A percentile compares a stretch with the other conserved stretches of the same genome.
Evolutionary conservation across 2,888 invertebrate species (phyloP).

Genomic region (Cataglyphis rosenhaueri): DNA sequence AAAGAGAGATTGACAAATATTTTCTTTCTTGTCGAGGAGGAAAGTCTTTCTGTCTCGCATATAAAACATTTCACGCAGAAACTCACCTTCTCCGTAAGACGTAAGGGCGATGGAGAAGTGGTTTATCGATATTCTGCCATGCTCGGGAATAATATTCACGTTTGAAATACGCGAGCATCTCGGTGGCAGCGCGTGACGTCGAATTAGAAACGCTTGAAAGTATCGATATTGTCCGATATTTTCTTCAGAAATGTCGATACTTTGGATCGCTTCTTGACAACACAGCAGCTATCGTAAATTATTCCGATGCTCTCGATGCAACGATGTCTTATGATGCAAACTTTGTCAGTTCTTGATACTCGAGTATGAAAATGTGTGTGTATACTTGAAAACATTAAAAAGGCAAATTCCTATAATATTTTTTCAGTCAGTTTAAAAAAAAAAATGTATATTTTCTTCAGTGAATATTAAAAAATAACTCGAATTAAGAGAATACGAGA

Average conservation of each 20-base stretch:
- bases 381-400: not conserved
- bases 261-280: conserved; percentile 36
- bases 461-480: not conserved
- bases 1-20: conserved; percentile 33
- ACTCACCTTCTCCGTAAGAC: not conserved
- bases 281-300: conserved; percentile 25
- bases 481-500: not conserved
- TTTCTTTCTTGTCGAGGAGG: conserved; percentile 7
- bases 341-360: conserved; percentile 11
- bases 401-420: not conserved
- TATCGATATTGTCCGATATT: conserved; percentile 43
- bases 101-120: conserved; percentile 33
- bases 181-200: conserved; percentile 39
- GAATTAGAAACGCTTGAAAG: conserved; percentile 46
- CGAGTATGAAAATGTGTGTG: not conserved
- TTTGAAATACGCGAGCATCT: conserved; percentile 40
- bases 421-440: not conserved
- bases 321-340: not conserved
- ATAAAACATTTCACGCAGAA: conserved; percentile 24
- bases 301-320: conserved; percentile 2
- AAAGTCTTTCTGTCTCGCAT: conserved; percentile 20
- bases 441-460: not conserved
- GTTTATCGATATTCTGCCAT: conserved; percentile 43
- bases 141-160: conserved; percentile 43
- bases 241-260: conserved; percentile 30